Percentiles rank a stretch among this genome's conserved stretches.
Conservation (phyloP, 2,113 vertebrate genomes). For the Alaudala cheleensis region DNA sequence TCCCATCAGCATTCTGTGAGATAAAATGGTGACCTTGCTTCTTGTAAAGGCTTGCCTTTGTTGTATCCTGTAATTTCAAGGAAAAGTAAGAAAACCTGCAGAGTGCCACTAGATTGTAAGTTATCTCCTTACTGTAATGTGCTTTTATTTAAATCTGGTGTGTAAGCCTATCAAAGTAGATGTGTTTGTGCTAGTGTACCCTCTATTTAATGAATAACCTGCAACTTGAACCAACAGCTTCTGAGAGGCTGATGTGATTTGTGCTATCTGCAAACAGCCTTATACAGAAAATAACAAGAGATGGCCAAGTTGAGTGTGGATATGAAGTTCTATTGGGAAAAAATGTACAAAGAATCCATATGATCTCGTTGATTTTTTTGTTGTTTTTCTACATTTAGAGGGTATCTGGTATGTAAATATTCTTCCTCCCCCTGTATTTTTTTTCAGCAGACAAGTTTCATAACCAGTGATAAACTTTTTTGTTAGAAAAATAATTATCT, state of each 20-base stretch:
- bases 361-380: neutral
- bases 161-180: neutral
- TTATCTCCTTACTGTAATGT: neutral
- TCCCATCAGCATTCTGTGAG: neutral
- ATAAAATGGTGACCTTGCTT: neutral
- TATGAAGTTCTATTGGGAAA: neutral
- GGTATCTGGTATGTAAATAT: neutral
- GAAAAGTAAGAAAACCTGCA: neutral
- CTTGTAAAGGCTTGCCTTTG: neutral
- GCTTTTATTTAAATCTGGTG: neutral
- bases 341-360: neutral
- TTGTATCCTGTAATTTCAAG: neutral
- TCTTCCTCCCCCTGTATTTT: rapidly evolving
- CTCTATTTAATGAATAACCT: neutral
- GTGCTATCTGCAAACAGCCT: neutral
- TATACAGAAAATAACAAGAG: neutral
- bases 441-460: neutral
- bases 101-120: neutral
- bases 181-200: neutral
- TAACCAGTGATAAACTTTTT: neutral
- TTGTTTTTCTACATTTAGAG: neutral
- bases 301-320: neutral
- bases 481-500: neutral
- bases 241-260: neutral
- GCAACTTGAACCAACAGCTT: neutral